These are phyloP conservation scores for Matsumyia berberina DNA, from an alignment of 2,888 invertebrate species.

Conservation along the genomic window DNA sequence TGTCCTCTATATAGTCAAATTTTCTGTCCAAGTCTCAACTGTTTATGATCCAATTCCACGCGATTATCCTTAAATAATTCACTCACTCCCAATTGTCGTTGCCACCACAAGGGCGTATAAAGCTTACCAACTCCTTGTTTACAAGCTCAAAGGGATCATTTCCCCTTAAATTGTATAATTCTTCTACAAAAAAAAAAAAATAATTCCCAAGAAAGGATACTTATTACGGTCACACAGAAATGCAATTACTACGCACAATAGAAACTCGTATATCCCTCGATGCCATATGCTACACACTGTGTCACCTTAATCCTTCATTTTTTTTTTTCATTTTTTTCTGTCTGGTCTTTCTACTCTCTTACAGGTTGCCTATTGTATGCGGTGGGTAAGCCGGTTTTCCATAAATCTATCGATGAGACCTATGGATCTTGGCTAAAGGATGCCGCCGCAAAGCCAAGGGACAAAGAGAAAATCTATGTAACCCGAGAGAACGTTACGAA, in stretches of 20 bases:
- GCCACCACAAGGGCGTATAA: conserved; percentile 6
- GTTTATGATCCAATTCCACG: conserved; percentile 1
- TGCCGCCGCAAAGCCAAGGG: conserved; percentile 82
- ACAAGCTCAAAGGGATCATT: conserved; percentile 47
- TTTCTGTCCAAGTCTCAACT: background rate
- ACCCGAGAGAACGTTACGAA: conserved; percentile 91
- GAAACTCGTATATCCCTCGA: conserved; percentile 46
- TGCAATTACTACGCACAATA: conserved; percentile 74
- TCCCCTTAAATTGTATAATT: conserved; percentile 44
- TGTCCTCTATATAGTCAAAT: no score
- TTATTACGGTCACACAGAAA: conserved; percentile 57
- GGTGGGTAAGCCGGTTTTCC: conserved; percentile 96
- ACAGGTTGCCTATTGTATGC: conserved; percentile 94
- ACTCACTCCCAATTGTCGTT: conserved; percentile 57
- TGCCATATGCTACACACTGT: conserved; percentile 40
- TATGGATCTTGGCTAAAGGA: conserved; percentile 96
- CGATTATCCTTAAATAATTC: conserved; percentile 36
- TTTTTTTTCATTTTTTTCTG: conserved; percentile 27
- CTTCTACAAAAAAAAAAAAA: conserved; percentile 27
- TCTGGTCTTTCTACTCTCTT: background rate
- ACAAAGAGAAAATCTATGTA: conserved; percentile 91
- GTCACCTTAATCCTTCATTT: conserved; percentile 71
- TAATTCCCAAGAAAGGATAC: conserved; percentile 36
- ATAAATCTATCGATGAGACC: conserved; percentile 90
- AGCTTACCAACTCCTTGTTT: conserved; percentile 42